Percentiles rank a stretch among this genome's conserved stretches.
These are phyloP conservation scores for Cyphotilapia sp. DNA, from an alignment of 2,113 vertebrate species.

Conservation along the genomic window DNA sequence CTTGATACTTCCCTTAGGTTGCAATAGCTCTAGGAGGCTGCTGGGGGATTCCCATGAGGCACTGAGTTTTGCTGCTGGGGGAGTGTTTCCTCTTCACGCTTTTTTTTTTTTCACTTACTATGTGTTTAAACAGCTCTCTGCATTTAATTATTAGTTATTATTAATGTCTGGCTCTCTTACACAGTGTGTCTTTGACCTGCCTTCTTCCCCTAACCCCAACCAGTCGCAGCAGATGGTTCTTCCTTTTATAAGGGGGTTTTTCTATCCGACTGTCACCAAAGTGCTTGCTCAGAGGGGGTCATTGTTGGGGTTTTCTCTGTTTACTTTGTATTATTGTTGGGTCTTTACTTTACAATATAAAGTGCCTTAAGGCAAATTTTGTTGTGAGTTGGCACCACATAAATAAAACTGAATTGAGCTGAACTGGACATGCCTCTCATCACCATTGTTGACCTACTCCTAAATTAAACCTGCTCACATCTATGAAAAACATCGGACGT, in stretches of 20 bases:
- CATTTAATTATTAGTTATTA: background rate
- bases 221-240: background rate
- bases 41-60: background rate
- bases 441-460: background rate
- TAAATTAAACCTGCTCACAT: background rate
- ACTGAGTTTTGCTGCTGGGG: background rate
- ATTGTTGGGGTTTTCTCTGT: background rate
- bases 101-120: background rate
- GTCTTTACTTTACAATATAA: background rate
- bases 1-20: background rate
- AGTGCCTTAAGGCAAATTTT: background rate
- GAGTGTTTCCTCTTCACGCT: background rate
- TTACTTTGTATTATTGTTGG: background rate
- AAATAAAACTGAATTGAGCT: background rate
- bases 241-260: rapidly evolving
- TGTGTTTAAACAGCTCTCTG: background rate
- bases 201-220: background rate
- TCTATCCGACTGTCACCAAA: background rate
- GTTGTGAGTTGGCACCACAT: background rate
- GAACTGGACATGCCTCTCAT: background rate
- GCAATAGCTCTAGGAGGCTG: background rate
- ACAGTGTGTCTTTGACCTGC: background rate
- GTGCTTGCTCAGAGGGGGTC: background rate
- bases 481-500: background rate
- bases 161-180: background rate